These are phyloP conservation scores for Mus pahari DNA, from an alignment of 2,113 vertebrate species.

Conservation along the genomic window DNA sequence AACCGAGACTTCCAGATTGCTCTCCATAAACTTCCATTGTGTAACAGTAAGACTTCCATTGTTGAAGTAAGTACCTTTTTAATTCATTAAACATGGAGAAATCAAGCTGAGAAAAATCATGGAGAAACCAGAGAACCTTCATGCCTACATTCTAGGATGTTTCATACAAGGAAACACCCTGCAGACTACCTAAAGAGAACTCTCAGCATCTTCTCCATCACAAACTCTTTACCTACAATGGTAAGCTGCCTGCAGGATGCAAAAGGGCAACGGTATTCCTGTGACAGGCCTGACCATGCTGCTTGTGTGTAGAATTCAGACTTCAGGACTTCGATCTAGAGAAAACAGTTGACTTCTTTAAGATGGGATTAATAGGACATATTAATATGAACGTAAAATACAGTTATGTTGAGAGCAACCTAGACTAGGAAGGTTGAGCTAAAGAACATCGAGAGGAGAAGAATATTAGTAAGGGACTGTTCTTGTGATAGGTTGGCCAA, in stretches of 20 bases:
- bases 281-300: not conserved
- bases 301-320: not conserved
- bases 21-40: not conserved
- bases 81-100: not conserved
- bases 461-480: not conserved
- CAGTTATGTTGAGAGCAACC: not conserved
- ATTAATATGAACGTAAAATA: not conserved
- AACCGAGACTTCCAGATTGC: not conserved
- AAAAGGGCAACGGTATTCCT: not conserved
- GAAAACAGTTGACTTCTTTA: not conserved
- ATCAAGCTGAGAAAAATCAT: too few relatives aligned
- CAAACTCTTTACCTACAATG: not conserved
- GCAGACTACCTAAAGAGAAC: not conserved
- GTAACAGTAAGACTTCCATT: not conserved
- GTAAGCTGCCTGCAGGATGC: not conserved
- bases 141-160: not conserved
- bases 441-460: not conserved
- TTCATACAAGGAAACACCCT: not conserved
- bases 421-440: not conserved
- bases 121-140: not conserved
- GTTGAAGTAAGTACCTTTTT: not conserved
- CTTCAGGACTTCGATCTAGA: not conserved
- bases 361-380: not conserved
- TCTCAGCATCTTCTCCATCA: not conserved
- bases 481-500: not conserved